phyloP scores from a whole-genome alignment of 2,113 vertebrate genomes.

The Toxotes jaculatrix region DNA sequence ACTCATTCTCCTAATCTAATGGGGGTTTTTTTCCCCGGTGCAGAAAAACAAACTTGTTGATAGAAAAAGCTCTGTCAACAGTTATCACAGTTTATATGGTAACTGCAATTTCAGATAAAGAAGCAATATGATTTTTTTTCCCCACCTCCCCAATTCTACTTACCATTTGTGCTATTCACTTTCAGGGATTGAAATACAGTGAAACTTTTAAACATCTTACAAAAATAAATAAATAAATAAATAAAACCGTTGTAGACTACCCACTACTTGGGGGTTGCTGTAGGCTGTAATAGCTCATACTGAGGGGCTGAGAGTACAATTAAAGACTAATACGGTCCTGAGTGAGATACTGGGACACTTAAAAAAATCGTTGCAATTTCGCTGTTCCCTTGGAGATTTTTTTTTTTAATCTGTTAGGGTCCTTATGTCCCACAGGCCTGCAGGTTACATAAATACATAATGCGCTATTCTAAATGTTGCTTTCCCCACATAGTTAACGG shows the following conservation, averaged over 20 bases:
- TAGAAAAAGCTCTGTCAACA: conserved; percentile 43
- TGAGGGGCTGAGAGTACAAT: neutral
- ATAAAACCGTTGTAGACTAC: neutral
- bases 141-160: neutral
- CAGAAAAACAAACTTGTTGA: conserved; percentile 55
- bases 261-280: neutral
- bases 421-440: neutral
- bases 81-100: conserved; percentile 29
- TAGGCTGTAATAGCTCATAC: neutral
- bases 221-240: neutral
- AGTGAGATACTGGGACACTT: conserved; percentile 9
- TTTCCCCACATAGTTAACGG: conserved; percentile 19
- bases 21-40: neutral
- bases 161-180: conserved; percentile 6
- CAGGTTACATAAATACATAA: conserved; percentile 43
- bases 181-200: conserved; percentile 8
- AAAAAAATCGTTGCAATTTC: conserved; percentile 8
- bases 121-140: conserved; percentile 16
- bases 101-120: conserved; percentile 61
- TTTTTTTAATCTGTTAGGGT: neutral
- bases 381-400: neutral
- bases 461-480: conserved; percentile 35
- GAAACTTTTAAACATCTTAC: neutral
- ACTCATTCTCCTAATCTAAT: neutral
- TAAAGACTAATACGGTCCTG: neutral